Base-by-base conservation (phyloP, 2,888 invertebrate genomes). In the Xanthostigma xanthostigma region DNA sequence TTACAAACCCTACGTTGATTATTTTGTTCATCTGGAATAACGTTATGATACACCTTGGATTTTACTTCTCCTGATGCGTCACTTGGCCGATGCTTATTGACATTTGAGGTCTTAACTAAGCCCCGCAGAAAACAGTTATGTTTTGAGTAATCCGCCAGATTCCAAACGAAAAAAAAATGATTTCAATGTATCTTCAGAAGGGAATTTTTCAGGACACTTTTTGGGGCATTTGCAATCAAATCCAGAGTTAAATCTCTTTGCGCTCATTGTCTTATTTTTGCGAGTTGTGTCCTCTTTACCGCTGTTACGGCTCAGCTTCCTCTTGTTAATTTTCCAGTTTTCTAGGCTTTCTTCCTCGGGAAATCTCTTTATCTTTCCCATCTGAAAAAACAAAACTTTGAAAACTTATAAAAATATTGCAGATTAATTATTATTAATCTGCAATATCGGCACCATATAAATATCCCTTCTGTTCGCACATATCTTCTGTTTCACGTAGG, bases 1-100 rank as follows among this genome's bases (percentile, higher is more conserved):
- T 42, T 42, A 42, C 43, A 42, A 42, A 42, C 43, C 43, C 43
- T 42, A 14, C 13, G 43, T 33, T 42, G 43, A 42, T 42, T 42
- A 42, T 42, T 42, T 17, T 42, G n/a, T n/a, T n/a, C n/a, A n/a
- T n/a, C n/a, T n/a, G n/a, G n/a, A n/a, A n/a, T n/a, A n/a, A n/a
- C n/a, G n/a, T 42, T 17, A 5, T 42, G 13, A 42, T 42, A 42
- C 9, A 42, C 27, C 43, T 42, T 42, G 13, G 43, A 42, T 42
- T 42, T 42, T 42, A 9, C 43, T 42, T 13, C 41, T 12, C 41
- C 41, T 41, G 41, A 41, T 13, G n/a, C n/a, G n/a, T n/a, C n/a
- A n/a, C n/a, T n/a, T n/a, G n/a, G n/a, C n/a, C n/a, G n/a, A n/a
- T n/a, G 41, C 12, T 9, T 42, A 42, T 33, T 42, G 27, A 17